Percentiles rank a stretch among this genome's conserved stretches.
Evolutionary conservation across 2,888 invertebrate genomes (phyloP).

Genomic region (Athripsodes cinereus): DNA sequence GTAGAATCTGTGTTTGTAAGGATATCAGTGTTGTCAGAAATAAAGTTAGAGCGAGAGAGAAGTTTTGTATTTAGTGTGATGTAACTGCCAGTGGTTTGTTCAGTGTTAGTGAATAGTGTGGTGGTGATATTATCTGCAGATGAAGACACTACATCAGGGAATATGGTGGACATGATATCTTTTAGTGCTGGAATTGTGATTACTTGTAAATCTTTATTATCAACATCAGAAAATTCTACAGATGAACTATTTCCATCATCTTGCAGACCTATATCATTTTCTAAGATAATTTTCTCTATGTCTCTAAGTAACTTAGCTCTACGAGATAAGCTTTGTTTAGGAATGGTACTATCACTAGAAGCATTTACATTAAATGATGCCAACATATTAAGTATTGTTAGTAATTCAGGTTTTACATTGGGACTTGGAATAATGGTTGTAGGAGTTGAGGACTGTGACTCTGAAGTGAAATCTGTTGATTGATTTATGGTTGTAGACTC

Average conservation of each 20-base stretch:
- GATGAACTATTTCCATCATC: neutral
- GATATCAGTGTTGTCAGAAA: no score
- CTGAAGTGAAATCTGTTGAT: neutral
- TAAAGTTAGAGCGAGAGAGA: no score
- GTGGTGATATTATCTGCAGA: neutral
- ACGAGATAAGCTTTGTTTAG: constrained; percentile 38
- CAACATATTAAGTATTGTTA: constrained; percentile 21
- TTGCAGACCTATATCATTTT: constrained; percentile 40
- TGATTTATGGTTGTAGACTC: neutral
- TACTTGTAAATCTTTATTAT: neutral
- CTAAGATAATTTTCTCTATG: constrained; percentile 46
- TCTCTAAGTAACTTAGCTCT: constrained; percentile 47
- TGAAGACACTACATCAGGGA: neutral
- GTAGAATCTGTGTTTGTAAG: neutral
- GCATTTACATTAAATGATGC: constrained; percentile 18
- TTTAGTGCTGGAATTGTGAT: neutral
- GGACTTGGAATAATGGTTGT: constrained; percentile 15
- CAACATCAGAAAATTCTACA: neutral
- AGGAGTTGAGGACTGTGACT: constrained; percentile 8
- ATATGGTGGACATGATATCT: constrained; percentile 1
- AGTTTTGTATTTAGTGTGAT: neutral
- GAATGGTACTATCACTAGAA: constrained; percentile 9
- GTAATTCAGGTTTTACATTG: constrained; percentile 18
- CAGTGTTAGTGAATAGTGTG: neutral
- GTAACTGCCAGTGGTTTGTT: neutral